A percentile compares a stretch with the other conserved stretches of the same genome.
Conservation (phyloP, 2,888 invertebrate genomes). For the Allacma fusca region DNA sequence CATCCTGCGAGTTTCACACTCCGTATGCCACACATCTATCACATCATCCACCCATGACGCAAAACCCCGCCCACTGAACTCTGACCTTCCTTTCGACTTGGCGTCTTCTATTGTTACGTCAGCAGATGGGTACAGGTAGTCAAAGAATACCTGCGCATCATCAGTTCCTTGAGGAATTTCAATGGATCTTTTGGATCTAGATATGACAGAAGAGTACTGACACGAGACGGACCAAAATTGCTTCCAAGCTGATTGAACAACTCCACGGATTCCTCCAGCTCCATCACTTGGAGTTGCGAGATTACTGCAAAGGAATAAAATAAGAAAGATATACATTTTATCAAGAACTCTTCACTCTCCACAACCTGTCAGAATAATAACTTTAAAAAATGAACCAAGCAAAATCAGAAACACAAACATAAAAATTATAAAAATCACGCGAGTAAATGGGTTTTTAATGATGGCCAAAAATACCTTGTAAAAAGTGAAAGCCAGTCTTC, state of each 20-base stretch:
- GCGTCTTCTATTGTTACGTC: slow-evolving; percentile 43
- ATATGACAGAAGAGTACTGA: slow-evolving; percentile 39
- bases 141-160: slow-evolving; percentile 52
- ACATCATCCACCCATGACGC: slow-evolving; percentile 38
- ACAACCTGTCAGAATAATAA: too few species aligned
- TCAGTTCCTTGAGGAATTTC: slow-evolving; percentile 25
- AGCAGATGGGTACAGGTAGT: slow-evolving; percentile 57
- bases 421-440: too few species aligned
- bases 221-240: slow-evolving; percentile 56
- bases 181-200: slow-evolving; percentile 28
- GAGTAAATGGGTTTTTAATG: too few species aligned
- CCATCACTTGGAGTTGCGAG: background rate
- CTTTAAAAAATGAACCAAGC: too few species aligned
- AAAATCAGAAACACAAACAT: too few species aligned
- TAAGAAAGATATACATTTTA: too few species aligned
- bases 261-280: background rate
- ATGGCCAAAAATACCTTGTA: too few species aligned
- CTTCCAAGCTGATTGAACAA: slow-evolving; percentile 36
- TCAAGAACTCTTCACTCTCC: too few species aligned
- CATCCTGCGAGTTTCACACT: slow-evolving; percentile 41
- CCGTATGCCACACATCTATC: slow-evolving; percentile 52
- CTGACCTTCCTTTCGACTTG: background rate
- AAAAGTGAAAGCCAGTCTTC: too few species aligned
- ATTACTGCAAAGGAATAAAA: background rate
- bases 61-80: background rate